Conservation (phyloP, 2,888 invertebrate genomes). For the Elegia similella region DNA sequence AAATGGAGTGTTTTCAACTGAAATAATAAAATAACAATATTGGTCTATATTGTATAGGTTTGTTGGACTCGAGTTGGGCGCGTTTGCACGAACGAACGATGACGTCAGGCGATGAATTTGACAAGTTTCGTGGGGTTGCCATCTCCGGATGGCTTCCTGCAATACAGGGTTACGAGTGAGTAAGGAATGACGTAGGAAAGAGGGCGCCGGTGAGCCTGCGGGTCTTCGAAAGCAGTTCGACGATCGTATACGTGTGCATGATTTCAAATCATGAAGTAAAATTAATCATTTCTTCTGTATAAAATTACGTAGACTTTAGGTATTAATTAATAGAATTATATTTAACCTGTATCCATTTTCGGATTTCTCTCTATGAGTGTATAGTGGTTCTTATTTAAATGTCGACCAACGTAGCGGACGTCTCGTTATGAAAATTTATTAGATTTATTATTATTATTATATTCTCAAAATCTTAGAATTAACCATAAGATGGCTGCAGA, state of each 20-base stretch:
- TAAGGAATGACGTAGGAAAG: constrained; percentile 44
- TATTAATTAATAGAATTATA: constrained; percentile 79
- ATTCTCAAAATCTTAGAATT: constrained; percentile 75
- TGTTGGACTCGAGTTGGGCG: neutral
- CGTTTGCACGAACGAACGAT: constrained; percentile 20
- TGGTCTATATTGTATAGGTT: neutral
- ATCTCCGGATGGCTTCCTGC: constrained; percentile 38
- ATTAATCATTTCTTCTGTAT: constrained; percentile 74
- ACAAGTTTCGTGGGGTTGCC: constrained; percentile 33
- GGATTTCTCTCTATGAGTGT: constrained; percentile 82
- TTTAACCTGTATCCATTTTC: constrained; percentile 79
- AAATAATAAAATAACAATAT: neutral
- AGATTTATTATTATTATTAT: constrained; percentile 69
- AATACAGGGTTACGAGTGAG: constrained; percentile 68
- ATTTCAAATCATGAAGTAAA: constrained; percentile 74
- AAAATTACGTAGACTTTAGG: constrained; percentile 73
- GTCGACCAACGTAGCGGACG: constrained; percentile 81
- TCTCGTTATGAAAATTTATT: constrained; percentile 80
- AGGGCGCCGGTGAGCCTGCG: constrained; percentile 52
- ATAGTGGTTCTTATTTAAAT: constrained; percentile 80
- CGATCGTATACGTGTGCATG: constrained; percentile 79
- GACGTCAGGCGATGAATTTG: constrained; percentile 25
- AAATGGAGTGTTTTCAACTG: neutral
- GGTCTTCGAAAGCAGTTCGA: constrained; percentile 76
- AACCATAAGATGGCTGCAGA: constrained; percentile 81